Conservation (phyloP, 2,797 vertebrate genomes). For the Acanthurus leucopareius region DNA sequence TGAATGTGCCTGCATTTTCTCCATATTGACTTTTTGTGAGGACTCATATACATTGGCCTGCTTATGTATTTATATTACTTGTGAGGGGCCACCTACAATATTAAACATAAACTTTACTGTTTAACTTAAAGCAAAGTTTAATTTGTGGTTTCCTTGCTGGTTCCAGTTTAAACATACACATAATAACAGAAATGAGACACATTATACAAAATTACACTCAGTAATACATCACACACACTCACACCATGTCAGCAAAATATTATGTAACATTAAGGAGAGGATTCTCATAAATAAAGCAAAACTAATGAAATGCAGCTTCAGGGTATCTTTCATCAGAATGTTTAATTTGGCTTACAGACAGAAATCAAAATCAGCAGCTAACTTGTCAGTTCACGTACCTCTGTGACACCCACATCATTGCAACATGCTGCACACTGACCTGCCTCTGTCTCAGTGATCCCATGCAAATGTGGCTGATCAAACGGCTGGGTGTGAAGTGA, state of each 20-base stretch:
- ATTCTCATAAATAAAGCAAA: neutral
- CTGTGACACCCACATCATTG: slow-evolving; percentile 10
- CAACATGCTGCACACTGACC: slow-evolving; percentile 31
- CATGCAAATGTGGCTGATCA: slow-evolving; percentile 72
- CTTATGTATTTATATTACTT: neutral
- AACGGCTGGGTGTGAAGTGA: slow-evolving; percentile 86
- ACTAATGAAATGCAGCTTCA: neutral
- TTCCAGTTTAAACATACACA: neutral
- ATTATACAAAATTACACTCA: neutral
- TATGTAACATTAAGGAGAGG: neutral
- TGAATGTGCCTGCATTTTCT: neutral
- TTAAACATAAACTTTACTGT: neutral
- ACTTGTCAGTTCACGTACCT: neutral
- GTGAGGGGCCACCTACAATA: neutral
- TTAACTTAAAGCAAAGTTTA: neutral
- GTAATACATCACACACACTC: neutral
- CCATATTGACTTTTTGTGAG: neutral
- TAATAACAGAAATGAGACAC: neutral
- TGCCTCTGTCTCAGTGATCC: slow-evolving; percentile 24
- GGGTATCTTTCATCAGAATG: neutral
- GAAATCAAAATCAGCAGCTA: neutral
- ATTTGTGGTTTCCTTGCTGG: neutral
- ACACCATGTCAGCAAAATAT: neutral
- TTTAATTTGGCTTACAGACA: neutral
- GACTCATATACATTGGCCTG: neutral